Conservation (phyloP, 1,140 invertebrate species). For the Leptinotarsa texana region DNA sequence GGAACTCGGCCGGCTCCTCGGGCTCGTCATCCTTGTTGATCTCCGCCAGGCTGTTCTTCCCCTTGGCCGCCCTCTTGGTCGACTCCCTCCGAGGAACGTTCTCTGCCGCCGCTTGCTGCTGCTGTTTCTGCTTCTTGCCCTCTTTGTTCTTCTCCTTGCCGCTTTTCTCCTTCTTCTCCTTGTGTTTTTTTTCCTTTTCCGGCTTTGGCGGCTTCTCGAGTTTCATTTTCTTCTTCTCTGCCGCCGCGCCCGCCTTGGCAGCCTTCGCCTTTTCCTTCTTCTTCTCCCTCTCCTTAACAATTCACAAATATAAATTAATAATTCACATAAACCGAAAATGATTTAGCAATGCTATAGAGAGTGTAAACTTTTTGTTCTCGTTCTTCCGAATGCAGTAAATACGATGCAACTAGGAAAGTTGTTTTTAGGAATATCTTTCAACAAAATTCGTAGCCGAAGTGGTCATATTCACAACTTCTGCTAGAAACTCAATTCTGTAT, state of each 20-base stretch:
- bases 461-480: no score
- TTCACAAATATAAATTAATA: not conserved
- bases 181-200: slow-evolving; percentile 32
- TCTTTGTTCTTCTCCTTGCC: slow-evolving; percentile 26
- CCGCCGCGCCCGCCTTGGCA: slow-evolving; percentile 45
- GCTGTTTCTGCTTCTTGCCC: slow-evolving; percentile 19
- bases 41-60: slow-evolving; percentile 59
- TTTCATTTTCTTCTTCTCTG: slow-evolving; percentile 54
- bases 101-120: slow-evolving; percentile 29
- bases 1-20: slow-evolving; percentile 59
- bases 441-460: no score
- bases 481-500: no score
- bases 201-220: slow-evolving; percentile 31
- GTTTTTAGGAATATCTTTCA: no score
- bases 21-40: slow-evolving; percentile 58
- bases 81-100: slow-evolving; percentile 63
- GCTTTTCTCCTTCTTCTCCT: slow-evolving; percentile 26
- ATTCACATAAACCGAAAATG: no score
- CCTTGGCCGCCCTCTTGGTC: slow-evolving; percentile 69
- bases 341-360: no score
- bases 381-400: no score
- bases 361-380: no score
- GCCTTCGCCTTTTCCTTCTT: slow-evolving; percentile 55
- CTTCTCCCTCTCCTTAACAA: slow-evolving; percentile 24
- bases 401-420: no score